Conservation (phyloP, 2,797 vertebrate species). For the Fringilla coelebs region DNA sequence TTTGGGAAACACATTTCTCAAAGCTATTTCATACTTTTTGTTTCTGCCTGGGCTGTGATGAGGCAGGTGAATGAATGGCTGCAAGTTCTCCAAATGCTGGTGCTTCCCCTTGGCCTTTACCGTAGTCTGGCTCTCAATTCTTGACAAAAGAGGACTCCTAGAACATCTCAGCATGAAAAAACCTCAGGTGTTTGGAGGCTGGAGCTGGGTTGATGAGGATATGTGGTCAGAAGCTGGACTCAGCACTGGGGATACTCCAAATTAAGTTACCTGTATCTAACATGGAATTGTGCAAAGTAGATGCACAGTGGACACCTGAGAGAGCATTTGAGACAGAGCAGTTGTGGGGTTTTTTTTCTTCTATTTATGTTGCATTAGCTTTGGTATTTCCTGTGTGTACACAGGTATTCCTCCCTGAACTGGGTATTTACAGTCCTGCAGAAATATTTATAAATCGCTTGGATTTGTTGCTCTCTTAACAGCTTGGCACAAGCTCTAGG, state of each 20-base stretch:
- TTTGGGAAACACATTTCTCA: not conserved
- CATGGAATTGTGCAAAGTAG: too few species aligned
- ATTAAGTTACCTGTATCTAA: not conserved
- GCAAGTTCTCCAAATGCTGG: not conserved
- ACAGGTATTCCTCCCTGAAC: slow-evolving; percentile 5
- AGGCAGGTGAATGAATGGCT: not conserved
- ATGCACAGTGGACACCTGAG: not conserved
- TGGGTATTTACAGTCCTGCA: not conserved
- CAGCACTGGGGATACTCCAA: accelerated
- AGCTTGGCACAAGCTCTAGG: not conserved
- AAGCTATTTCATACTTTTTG: accelerated
- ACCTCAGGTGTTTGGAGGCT: not conserved
- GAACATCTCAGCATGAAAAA: not conserved
- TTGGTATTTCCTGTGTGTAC: not conserved
- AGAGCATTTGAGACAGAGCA: not conserved
- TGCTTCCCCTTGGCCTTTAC: not conserved
- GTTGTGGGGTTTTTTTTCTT: not conserved
- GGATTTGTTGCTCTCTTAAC: not conserved
- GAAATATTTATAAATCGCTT: slow-evolving; percentile 27
- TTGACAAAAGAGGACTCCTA: not conserved
- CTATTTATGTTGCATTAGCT: not conserved
- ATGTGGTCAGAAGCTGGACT: not conserved
- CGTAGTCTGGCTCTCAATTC: accelerated
- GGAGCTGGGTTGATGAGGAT: not conserved
- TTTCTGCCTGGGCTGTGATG: not conserved